phyloP scores from a whole-genome alignment of 2,113 vertebrate genomes.

The Cnemophilus loriae region DNA sequence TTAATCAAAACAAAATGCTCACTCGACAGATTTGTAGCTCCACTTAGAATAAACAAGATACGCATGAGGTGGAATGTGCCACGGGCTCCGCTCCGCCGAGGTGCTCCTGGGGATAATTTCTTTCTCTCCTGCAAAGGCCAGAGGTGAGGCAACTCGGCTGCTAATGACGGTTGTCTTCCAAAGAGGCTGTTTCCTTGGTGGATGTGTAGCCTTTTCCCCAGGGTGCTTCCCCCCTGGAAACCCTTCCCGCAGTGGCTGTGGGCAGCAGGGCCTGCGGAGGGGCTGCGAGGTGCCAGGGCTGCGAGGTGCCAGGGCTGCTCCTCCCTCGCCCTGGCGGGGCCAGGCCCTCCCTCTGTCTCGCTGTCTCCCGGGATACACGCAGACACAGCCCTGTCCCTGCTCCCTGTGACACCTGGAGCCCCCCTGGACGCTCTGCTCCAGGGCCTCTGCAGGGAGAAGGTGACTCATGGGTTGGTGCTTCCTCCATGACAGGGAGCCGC shows the following conservation, averaged over 20 bases:
- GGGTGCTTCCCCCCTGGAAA: neutral
- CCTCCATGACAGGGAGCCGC: neutral
- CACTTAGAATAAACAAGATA: constrained; percentile 61
- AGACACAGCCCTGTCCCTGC: neutral
- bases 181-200: neutral
- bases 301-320: accelerated
- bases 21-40: constrained; percentile 69
- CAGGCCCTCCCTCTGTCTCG: neutral
- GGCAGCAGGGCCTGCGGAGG: neutral
- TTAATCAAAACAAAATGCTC: constrained; percentile 78
- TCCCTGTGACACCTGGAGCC: neutral
- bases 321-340: too few species aligned
- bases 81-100: neutral
- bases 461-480: neutral
- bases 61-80: constrained; percentile 18
- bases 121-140: constrained; percentile 5
- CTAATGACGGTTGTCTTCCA: neutral
- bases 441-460: neutral
- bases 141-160: neutral
- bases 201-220: neutral
- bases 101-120: constrained; percentile 14
- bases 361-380: neutral
- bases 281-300: too few species aligned
- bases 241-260: accelerated
- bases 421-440: neutral